Percentiles rank a stretch among this genome's conserved stretches.
Evolutionary conservation across 1,140 invertebrate species (phyloP).

Genomic region (Drosophila sucinea): DNA sequence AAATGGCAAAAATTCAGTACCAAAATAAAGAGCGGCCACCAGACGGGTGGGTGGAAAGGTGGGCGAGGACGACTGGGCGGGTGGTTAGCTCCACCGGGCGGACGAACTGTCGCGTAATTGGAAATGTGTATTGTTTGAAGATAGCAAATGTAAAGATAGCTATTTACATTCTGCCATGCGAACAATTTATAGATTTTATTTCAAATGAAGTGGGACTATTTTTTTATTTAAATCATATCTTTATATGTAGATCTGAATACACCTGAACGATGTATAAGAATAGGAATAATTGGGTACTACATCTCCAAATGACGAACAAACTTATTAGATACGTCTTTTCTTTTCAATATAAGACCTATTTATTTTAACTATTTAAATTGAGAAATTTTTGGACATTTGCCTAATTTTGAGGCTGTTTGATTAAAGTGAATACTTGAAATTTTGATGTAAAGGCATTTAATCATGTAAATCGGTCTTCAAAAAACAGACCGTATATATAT

Average conservation of each 20-base stretch:
- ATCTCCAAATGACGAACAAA: too few relatives aligned
- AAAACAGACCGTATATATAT: too few relatives aligned
- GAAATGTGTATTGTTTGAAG: slow-evolving; percentile 70
- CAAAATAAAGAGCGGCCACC: slow-evolving; percentile 14
- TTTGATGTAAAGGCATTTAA: too few relatives aligned
- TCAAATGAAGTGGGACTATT: background rate
- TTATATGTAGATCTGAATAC: background rate
- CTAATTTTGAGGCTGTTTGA: too few relatives aligned
- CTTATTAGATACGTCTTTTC: too few relatives aligned
- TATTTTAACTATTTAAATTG: too few relatives aligned
- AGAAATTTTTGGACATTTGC: too few relatives aligned
- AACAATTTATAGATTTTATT: slow-evolving; percentile 1
- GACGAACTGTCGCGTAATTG: slow-evolving; percentile 72
- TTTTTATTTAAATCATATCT: slow-evolving; percentile 1
- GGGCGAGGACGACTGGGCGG: slow-evolving; percentile 20
- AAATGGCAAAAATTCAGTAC: slow-evolving; percentile 20
- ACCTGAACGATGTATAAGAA: too few relatives aligned
- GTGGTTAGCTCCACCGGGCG: slow-evolving; percentile 6
- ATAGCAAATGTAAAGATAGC: slow-evolving; percentile 37
- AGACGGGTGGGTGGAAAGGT: slow-evolving; percentile 11
- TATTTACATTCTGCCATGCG: slow-evolving; percentile 1
- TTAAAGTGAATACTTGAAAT: too few relatives aligned
- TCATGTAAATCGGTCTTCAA: too few relatives aligned
- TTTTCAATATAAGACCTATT: too few relatives aligned
- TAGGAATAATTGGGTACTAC: too few relatives aligned